Base-by-base conservation (phyloP, 2,888 invertebrate species). In the Scaptomyza cyrtandrae region DNA sequence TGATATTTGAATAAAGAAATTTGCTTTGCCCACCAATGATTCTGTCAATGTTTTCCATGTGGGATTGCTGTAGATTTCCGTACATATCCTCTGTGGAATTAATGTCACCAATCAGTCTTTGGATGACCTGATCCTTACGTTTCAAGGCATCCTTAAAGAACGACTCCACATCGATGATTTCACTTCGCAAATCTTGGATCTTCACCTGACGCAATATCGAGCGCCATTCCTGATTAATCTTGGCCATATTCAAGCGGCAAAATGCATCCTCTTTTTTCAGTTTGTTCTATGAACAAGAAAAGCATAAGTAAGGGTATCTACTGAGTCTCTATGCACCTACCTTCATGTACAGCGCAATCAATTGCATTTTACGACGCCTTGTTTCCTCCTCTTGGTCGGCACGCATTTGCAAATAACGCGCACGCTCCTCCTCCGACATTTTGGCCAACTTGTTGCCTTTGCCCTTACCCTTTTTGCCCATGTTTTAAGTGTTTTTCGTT, bases 221-320 rank as follows among this genome's bases (percentile, higher is more conserved):
- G 49, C 97, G 94, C 97, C 97, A 97, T 91, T 95, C 95, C 91
- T 96, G 96, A 89, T 97, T 97, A 56, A 97, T 95, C 93, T 97
- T 97, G 0, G 97, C 96, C 69, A 95, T 94, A 90, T 97, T 97
- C 53, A 96, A 92, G 52, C 96, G 94, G 3, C 95, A 94, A 90
- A 95, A 97, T 0, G 94, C 94, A 90, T 97, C 96, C 91, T 97
- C 97, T 72, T 94, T 95, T 90, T 95, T 96, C 7, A 97, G 92
- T 93, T 97, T 97, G 88, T 95, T 96, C 97, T 97, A 90, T 29
- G 92, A 45, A 16, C 3, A 0, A 3, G 92, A 14, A 9, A 6
- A 11, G 1, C 0, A 6, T 2, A 11, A 9, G 7, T 7, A 24
- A 52, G 44, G 52, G 64, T 63, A 53, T 37, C 10, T 37, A 14